Percentiles rank a stretch among this genome's conserved stretches.
Evolutionary conservation across 2,797 vertebrate genomes (phyloP).

Genomic region (Neosilurus mollespiculum): DNA sequence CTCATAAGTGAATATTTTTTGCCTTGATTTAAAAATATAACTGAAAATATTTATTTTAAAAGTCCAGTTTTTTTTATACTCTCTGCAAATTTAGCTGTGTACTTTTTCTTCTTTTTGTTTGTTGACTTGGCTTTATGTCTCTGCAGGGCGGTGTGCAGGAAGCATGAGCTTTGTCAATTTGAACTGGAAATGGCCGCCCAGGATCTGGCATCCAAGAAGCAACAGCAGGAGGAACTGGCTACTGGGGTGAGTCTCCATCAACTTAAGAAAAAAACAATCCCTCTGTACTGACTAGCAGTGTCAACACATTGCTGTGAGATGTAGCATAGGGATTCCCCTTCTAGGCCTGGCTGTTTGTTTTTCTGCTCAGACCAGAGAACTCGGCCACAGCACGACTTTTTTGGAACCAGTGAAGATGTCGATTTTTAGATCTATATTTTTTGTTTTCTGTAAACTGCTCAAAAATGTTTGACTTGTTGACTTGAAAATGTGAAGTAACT

Average conservation of each 20-base stretch:
- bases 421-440: background rate
- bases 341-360: slow-evolving; percentile 27
- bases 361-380: slow-evolving; percentile 17
- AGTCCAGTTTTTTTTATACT: background rate
- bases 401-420: background rate
- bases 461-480: background rate
- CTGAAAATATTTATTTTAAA: background rate
- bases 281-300: slow-evolving; percentile 14
- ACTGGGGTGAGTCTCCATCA: slow-evolving; percentile 80
- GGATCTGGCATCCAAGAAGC: slow-evolving; percentile 90
- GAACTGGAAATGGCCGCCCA: slow-evolving; percentile 89
- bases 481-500: background rate
- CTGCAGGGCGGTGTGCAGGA: slow-evolving; percentile 90
- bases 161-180: slow-evolving; percentile 92
- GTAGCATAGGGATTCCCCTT: slow-evolving; percentile 28
- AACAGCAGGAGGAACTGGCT: slow-evolving; percentile 92
- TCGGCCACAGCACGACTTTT: slow-evolving; percentile 6
- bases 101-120: background rate
- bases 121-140: slow-evolving; percentile 25
- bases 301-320: slow-evolving; percentile 29
- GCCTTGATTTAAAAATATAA: background rate
- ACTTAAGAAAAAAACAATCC: background rate
- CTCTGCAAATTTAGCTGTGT: background rate
- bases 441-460: background rate
- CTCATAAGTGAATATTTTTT: background rate